These are phyloP conservation scores for Perodicticus potto DNA, from an alignment of 2,797 vertebrate genomes.

Conservation along the genomic window DNA sequence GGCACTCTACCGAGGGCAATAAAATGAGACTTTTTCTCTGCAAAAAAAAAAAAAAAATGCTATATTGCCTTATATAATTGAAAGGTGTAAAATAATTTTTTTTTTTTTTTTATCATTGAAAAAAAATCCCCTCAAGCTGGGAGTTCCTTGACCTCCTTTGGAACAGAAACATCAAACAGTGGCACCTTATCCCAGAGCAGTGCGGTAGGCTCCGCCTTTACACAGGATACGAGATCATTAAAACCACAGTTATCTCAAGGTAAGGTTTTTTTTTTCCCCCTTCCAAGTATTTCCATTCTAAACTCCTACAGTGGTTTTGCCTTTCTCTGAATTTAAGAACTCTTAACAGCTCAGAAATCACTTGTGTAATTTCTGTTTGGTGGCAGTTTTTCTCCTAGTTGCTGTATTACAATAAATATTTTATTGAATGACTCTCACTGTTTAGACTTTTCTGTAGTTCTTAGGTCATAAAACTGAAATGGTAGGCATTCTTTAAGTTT, in stretches of 20 bases:
- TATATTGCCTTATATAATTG: not conserved
- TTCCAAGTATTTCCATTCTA: not conserved
- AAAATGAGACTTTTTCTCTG: no score
- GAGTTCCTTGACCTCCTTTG: no score
- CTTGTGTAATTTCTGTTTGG: slow-evolving; percentile 19
- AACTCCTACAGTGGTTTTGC: not conserved
- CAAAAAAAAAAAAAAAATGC: not conserved
- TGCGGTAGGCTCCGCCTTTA: no score
- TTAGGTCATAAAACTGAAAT: slow-evolving; percentile 47
- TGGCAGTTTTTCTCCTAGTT: not conserved
- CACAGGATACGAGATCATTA: no score
- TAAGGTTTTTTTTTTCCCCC: slow-evolving; percentile 58
- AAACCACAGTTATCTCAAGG: no score
- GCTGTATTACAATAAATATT: not conserved
- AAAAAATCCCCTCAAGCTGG: slow-evolving; percentile 77
- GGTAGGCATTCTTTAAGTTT: slow-evolving; percentile 11
- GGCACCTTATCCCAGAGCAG: no score
- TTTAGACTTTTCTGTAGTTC: slow-evolving; percentile 48
- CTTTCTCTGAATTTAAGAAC: slow-evolving; percentile 61
- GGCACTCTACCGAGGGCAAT: no score
- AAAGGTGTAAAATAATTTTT: not conserved
- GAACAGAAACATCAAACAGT: no score
- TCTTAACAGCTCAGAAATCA: slow-evolving; percentile 45
- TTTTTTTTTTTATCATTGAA: slow-evolving; percentile 32
- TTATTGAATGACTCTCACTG: slow-evolving; percentile 51